A percentile compares a stretch with the other conserved stretches of the same genome.
Conservation (phyloP, 2,797 vertebrate species). For the Hydrolagus colliei region DNA sequence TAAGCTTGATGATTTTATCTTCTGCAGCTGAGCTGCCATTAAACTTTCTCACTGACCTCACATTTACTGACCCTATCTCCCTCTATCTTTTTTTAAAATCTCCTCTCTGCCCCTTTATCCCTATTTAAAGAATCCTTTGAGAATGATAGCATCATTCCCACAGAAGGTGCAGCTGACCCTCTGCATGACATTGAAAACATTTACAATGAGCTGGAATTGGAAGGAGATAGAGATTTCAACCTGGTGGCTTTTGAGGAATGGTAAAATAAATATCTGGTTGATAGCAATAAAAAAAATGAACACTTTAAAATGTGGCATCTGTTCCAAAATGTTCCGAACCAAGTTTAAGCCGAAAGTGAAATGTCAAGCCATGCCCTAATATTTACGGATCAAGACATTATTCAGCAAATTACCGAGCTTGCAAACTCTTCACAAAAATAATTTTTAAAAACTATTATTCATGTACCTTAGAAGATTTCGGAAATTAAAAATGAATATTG, state of each 20-base stretch:
- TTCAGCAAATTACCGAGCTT: neutral
- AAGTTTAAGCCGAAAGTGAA: neutral
- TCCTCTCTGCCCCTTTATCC: neutral
- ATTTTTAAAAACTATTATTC: neutral
- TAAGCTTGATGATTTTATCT: constrained; percentile 38
- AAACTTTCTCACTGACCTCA: constrained; percentile 50
- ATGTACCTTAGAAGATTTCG: neutral
- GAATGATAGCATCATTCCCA: neutral
- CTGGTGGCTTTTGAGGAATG: neutral
- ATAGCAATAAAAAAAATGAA: neutral
- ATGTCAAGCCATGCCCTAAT: neutral
- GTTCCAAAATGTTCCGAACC: no score
- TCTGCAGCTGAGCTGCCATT: constrained; percentile 42
- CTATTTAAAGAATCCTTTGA: constrained; percentile 18
- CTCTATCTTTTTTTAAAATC: constrained; percentile 33
- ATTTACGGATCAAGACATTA: neutral
- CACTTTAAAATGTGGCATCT: neutral
- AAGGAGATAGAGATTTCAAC: neutral
- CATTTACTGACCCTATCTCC: constrained; percentile 38
- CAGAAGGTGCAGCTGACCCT: neutral
- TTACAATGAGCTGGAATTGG: constrained; percentile 10
- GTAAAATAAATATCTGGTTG: neutral
- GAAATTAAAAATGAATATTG: neutral
- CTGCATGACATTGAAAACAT: constrained; percentile 14
- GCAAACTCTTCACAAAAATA: neutral